Evolutionary conservation across 2,888 invertebrate species (phyloP).

Genomic region (Lasioglossum zephyrum): DNA sequence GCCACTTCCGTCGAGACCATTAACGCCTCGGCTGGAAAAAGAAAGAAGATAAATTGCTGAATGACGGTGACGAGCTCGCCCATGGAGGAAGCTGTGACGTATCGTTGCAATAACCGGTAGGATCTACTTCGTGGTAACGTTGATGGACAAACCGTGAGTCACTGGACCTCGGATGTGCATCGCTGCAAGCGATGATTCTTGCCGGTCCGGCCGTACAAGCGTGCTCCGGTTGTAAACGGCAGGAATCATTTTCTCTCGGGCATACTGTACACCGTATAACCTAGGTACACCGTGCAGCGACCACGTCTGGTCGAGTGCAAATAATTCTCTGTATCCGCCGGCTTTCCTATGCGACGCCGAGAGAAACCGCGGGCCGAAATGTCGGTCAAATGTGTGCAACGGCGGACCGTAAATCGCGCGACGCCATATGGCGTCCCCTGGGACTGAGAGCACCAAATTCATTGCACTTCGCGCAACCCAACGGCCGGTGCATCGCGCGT

Average conservation of each 20-base stretch:
- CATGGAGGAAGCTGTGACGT: conserved; percentile 50
- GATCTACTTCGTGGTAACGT: conserved; percentile 48
- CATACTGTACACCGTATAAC: no score
- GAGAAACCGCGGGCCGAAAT: neutral
- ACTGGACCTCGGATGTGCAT: conserved; percentile 7
- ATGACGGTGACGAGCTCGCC: conserved; percentile 30
- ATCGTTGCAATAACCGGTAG: conserved; percentile 51
- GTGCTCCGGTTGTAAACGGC: neutral
- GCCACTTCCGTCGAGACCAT: conserved; percentile 2
- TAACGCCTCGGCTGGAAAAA: neutral
- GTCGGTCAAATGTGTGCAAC: conserved; percentile 21
- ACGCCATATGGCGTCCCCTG: conserved; percentile 34
- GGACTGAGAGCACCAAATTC: conserved; percentile 40
- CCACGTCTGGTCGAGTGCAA: neutral
- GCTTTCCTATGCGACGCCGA: neutral
- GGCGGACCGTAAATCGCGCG: conserved; percentile 33
- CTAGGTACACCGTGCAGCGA: neutral
- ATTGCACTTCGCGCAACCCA: conserved; percentile 6
- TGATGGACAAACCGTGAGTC: conserved; percentile 50
- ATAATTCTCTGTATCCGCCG: neutral
- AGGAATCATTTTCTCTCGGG: neutral
- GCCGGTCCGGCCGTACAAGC: neutral
- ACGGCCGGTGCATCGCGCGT: neutral
- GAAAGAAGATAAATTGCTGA: conserved; percentile 40
- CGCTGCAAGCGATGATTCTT: neutral